These are phyloP conservation scores for Clupea harengus DNA, from an alignment of 2,113 vertebrate species.

Conservation along the genomic window DNA sequence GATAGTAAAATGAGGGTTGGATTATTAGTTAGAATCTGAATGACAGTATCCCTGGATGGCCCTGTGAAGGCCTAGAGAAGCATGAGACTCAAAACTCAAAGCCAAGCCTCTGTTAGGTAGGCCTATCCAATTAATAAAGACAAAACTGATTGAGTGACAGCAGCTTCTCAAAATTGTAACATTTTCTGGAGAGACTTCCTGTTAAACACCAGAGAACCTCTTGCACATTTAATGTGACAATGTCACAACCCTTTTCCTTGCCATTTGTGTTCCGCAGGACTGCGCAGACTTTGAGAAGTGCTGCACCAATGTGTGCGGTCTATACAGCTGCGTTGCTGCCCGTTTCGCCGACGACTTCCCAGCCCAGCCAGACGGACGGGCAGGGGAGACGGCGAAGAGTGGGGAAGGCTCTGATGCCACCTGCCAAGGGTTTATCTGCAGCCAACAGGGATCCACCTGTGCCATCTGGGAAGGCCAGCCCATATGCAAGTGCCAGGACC, in stretches of 20 bases:
- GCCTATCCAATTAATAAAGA: too few species aligned
- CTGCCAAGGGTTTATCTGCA: constrained; percentile 84
- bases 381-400: constrained; percentile 29
- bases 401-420: constrained; percentile 55
- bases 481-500: constrained; percentile 91
- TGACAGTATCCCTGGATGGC: too few species aligned
- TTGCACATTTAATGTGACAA: background rate
- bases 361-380: constrained; percentile 49
- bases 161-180: too few species aligned
- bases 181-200: too few species aligned
- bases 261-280: constrained; percentile 70
- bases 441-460: constrained; percentile 90
- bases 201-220: too few species aligned
- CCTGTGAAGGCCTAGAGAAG: too few species aligned
- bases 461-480: constrained; percentile 94
- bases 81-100: too few species aligned
- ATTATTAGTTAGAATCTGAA: too few species aligned
- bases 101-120: too few species aligned
- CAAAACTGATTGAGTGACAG: too few species aligned
- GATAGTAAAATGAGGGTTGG: too few species aligned
- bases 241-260: background rate
- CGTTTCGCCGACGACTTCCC: constrained; percentile 79
- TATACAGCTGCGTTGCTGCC: constrained; percentile 90
- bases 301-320: constrained; percentile 94
- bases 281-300: constrained; percentile 89